Conservation (phyloP, 2,113 vertebrate species). For the Pituophis catenifer region DNA sequence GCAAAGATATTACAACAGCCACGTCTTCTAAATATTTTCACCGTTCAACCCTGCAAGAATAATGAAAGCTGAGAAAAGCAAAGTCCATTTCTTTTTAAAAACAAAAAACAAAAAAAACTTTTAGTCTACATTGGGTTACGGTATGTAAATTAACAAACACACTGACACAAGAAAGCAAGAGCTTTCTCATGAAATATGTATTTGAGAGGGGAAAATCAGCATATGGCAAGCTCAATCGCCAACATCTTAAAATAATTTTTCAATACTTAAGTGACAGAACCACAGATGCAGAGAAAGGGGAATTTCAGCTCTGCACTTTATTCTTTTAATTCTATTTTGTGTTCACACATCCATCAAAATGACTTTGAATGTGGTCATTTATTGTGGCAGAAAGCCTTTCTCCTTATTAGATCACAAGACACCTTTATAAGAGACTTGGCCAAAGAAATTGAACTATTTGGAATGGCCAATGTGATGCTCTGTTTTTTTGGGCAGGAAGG, state of each 20-base stretch:
- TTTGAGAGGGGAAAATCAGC: background rate
- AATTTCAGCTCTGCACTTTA: background rate
- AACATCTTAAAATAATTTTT: background rate
- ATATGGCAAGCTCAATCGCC: slow-evolving; percentile 15
- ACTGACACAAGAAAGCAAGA: background rate
- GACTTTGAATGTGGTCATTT: background rate
- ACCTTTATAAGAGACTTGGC: background rate
- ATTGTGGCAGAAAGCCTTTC: background rate
- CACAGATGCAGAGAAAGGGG: background rate
- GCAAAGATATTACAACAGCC: slow-evolving; percentile 40
- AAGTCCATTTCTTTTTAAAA: slow-evolving; percentile 16
- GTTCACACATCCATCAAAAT: background rate
- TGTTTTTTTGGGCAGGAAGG: background rate
- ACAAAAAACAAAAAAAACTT: slow-evolving; percentile 20
- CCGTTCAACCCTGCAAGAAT: slow-evolving; percentile 45
- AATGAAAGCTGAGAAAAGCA: slow-evolving; percentile 25
- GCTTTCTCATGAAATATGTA: slow-evolving; percentile 16
- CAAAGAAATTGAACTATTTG: background rate
- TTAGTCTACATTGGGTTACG: background rate
- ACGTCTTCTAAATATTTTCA: slow-evolving; percentile 50
- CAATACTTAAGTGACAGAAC: background rate
- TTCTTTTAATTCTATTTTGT: background rate
- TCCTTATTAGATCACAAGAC: background rate
- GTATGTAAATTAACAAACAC: slow-evolving; percentile 3
- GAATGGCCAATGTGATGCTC: background rate